Base-by-base conservation (phyloP, 2,888 invertebrate species). In the Lamellibrachia columna region DNA sequence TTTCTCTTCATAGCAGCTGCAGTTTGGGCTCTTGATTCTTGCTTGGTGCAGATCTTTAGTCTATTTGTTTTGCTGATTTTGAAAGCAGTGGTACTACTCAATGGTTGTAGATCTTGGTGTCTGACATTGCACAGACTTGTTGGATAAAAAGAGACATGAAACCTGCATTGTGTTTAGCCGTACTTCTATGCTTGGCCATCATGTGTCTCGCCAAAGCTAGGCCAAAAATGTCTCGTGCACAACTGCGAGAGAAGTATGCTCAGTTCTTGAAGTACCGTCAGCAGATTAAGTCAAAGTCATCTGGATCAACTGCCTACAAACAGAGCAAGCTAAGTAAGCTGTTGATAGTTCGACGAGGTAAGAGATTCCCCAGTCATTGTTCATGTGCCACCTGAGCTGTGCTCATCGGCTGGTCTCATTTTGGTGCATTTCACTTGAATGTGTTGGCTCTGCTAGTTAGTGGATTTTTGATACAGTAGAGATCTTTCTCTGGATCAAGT, bases 51-150 rank as follows among this genome's bases (percentile, higher is more conserved):
- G 6, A 22, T 22, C 75, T 75, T 15, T 75, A 15, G 75, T n/a
- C 6, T 15, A n/a, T 22, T 75, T 75, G 75, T 75, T 75, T 75
- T 75, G 75, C 75, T 75, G 75, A 75, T 75, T 75, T 75, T 75
- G 75, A 75, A 75, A 75, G 75, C 75, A 75, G 75, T 75, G 22
- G 75, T 75, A n/a, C 75, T n/a, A 75, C 75, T 75, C 75, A n/a
- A 75, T 75, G 75, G 15, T 75, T 22, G 22, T 75, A 75, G 2
- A 75, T 22, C 75, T 75, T 75, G n/a, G 6, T 15, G 75, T 75
- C 75, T 75, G 75, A 75, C 75, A 22, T 75, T 75, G 75, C 3
- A 75, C n/a, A 75, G n/a, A n/a, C 22, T 40, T 40, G 0, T 40
- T 40, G 22, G 75, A 22, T 75, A n/a, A 6, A n/a, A n/a, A 75